Evolutionary conservation across 2,113 vertebrate genomes (phyloP), one percentile per base, ranked within the genome.

Genomic region (Osmerus mordax): DNA sequence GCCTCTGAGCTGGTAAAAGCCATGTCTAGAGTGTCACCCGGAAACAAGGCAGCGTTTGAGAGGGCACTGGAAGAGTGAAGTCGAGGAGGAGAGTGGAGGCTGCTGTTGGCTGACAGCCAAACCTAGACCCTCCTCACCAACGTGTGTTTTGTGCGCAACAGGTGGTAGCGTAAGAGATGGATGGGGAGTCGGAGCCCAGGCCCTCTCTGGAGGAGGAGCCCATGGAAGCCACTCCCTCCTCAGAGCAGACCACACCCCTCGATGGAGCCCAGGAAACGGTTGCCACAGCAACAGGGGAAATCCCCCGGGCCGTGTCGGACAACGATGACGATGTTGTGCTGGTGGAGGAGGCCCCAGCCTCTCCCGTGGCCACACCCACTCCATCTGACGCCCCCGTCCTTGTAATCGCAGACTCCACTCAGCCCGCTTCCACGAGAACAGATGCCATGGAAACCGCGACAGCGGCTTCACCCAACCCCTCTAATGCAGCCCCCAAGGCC

Each of bases 321-420:
- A 88, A 92, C 62, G 93, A 93, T 1, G 95, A 98, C 0, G 97
- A 98, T 64, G 96, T 98, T 77, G 97, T 98, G 74, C 94, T 99
- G 70, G 94, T 98, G 75, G 94, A 94, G 52, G 97, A 96, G 91
- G 94, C 0, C 82, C 87, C 0, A 66, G 88, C 74, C 77, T 72
- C 51, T 15, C 52, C 65, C 63, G 70, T 13, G 58, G 72, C 82
- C 55, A 67, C 77, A 14, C 72, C 82, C 53, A 54, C 79, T 61
- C 79, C 83, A 68, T 70, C 81, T 53, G 77, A 85, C 29, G 62
- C 69, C 12, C 71, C 65, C 53, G 61, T 65, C 65, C 73, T 85
- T 25, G 64, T 75, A 65, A 52, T 77, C 71, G 71, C 86, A 82
- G 84, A 89, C 83, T 62, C 80, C 76, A 5, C 64, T 3, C 88